Evolutionary conservation across 1,140 invertebrate genomes (phyloP).

Genomic region (Homarus americanus): DNA sequence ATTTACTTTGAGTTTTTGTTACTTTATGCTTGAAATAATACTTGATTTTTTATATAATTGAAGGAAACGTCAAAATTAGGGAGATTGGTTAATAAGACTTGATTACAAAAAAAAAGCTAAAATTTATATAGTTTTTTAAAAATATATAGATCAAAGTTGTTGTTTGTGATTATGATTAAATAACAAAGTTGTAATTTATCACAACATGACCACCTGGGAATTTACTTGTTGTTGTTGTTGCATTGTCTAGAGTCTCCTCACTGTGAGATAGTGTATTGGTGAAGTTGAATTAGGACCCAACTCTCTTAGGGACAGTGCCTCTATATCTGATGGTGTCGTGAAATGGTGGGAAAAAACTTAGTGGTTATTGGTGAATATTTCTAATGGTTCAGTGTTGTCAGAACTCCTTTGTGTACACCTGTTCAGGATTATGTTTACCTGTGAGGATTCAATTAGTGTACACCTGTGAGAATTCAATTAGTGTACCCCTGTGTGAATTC

Average conservation of each 20-base stretch:
- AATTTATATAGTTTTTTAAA: too few species aligned
- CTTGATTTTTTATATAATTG: neutral
- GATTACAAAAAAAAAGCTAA: too few species aligned
- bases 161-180: neutral
- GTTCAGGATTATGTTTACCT: too few species aligned
- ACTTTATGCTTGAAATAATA: neutral
- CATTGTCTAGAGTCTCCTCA: conserved; percentile 22
- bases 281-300: conserved; percentile 59
- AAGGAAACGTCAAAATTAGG: neutral
- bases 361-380: too few species aligned
- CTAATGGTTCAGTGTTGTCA: too few species aligned
- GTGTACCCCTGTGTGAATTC: too few species aligned
- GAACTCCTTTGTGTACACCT: too few species aligned
- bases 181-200: neutral
- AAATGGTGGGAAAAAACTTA: too few species aligned
- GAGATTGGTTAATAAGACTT: neutral
- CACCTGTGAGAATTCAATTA: too few species aligned
- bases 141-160: too few species aligned
- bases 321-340: too few species aligned
- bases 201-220: conserved; percentile 8
- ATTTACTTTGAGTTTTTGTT: neutral
- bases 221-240: conserved; percentile 8
- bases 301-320: conserved; percentile 44
- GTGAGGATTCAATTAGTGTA: too few species aligned
- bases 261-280: conserved; percentile 58